Evolutionary conservation across 2,113 vertebrate genomes (phyloP), one percentile per base, ranked within the genome.

Genomic region (Piprites chloris): DNA sequence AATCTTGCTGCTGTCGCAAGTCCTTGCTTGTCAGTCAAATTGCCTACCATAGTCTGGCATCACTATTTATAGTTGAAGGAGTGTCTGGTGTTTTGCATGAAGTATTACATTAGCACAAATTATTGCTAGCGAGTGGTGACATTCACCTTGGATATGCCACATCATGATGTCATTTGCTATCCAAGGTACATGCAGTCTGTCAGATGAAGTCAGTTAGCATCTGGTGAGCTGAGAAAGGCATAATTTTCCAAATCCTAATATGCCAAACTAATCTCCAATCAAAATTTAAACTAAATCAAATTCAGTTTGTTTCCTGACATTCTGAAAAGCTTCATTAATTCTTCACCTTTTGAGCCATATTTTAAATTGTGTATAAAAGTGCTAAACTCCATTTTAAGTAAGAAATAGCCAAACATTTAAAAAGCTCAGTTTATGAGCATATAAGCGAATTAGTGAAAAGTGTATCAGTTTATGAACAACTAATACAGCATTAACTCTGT

Each of bases 41-140:
- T 92, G 69, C 44, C 76, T 89, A 11, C 80, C 61, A 52, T 65
- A 61, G 68, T 89, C 76, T 97, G 73, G 86, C 49, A 92, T 87
- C 73, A 44, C 84, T 97, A 91, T 97, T 97, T 95, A 93, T 95
- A 92, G 80, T 15, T 72, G 61, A 72, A 95, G 66, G 78, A 91
- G 59, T 95, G 80, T 80, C 71, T 96, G 67, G 21, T 91, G 90
- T 78, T 96, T 96, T 87, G 58, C 67, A 96, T 96, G 93, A 97
- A 87, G 74, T 87, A 93, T 85, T 94, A 88, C 75, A 93, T 95
- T 94, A 94, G 59, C 91, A 96, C 66, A 94, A 96, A 94, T 87
- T 96, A 96, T 93, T 94, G 87, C 75, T 76, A 85, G 74, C 17
- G 30, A 87, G 71, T 83, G 81, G 71, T 97, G 87, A 91, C 95